Evolutionary conservation across 1,140 invertebrate species (phyloP).

Genomic region (Drosophila novamexicana): DNA sequence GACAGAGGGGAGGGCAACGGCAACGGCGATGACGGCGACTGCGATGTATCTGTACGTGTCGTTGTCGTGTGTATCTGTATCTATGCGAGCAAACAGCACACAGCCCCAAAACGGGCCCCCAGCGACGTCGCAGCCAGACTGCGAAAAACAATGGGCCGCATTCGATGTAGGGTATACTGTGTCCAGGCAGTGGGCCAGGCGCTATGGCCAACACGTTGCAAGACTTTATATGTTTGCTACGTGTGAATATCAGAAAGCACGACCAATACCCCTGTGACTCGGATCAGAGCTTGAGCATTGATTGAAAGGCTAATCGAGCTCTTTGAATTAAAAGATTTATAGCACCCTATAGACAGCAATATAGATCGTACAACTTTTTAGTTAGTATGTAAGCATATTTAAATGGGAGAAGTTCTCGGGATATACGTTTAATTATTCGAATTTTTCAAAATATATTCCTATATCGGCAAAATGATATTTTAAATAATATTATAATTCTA

Average conservation of each 20-base stretch:
- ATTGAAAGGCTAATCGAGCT: not conserved
- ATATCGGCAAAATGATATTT: too few species aligned
- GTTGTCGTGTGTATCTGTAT: slow-evolving; percentile 46
- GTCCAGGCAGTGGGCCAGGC: slow-evolving; percentile 41
- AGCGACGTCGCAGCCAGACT: slow-evolving; percentile 21
- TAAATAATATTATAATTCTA: too few species aligned
- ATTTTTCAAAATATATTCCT: too few species aligned
- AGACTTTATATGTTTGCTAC: slow-evolving; percentile 30
- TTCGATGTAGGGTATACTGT: slow-evolving; percentile 36
- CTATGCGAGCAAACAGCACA: slow-evolving; percentile 47
- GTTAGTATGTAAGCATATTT: too few species aligned
- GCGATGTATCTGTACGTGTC: slow-evolving; percentile 40
- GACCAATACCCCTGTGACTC: not conserved
- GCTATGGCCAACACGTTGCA: slow-evolving; percentile 38
- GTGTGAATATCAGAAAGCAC: slow-evolving; percentile 15
- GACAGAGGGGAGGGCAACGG: slow-evolving; percentile 1
- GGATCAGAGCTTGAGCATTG: not conserved
- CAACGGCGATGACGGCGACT: slow-evolving; percentile 32
- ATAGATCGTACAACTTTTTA: not conserved
- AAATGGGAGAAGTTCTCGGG: too few species aligned
- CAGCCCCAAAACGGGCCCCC: slow-evolving; percentile 39
- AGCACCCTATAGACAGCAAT: not conserved
- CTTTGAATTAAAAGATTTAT: slow-evolving; percentile 4
- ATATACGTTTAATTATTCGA: too few species aligned
- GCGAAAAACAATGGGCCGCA: slow-evolving; percentile 36